A percentile compares a stretch with the other conserved stretches of the same genome.
phyloP scores from a whole-genome alignment of 1,140 invertebrate genomes.

The Drosophila ogumai region DNA sequence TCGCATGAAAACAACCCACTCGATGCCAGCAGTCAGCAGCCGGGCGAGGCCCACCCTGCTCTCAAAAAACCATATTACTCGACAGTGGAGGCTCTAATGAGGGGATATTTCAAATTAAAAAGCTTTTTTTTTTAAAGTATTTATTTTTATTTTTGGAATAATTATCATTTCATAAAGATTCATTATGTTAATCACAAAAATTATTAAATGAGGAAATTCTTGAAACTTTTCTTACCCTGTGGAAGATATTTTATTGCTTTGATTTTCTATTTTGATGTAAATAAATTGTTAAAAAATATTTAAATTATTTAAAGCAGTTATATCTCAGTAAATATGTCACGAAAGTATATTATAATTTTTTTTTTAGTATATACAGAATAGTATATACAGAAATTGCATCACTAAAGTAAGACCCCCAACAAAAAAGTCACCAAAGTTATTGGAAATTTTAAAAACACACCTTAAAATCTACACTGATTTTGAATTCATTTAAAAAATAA shows the following conservation, averaged over 20 bases:
- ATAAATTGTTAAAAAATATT: not conserved
- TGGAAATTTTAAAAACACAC: not conserved
- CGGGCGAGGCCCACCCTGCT: slow-evolving; percentile 23
- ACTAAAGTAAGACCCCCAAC: not conserved
- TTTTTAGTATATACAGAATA: not conserved
- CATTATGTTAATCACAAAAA: not conserved
- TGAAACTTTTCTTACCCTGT: not conserved
- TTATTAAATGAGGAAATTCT: not conserved
- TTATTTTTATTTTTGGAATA: not conserved
- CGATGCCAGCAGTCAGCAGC: slow-evolving; percentile 27
- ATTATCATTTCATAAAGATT: not conserved
- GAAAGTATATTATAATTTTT: no score
- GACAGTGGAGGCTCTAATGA: not conserved
- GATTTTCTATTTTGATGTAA: not conserved
- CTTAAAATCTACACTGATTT: not conserved
- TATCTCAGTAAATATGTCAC: not conserved
- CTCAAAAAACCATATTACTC: slow-evolving; percentile 6
- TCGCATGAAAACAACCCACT: slow-evolving; percentile 61
- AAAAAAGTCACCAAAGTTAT: not conserved
- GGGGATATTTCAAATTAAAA: not conserved
- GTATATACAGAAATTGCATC: not conserved
- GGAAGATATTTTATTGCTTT: not conserved
- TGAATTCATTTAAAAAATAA: not conserved
- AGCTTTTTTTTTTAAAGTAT: not conserved
- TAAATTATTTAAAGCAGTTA: not conserved